phyloP scores from a whole-genome alignment of 2,888 invertebrate species.

The Tenthredo mesomela region DNA sequence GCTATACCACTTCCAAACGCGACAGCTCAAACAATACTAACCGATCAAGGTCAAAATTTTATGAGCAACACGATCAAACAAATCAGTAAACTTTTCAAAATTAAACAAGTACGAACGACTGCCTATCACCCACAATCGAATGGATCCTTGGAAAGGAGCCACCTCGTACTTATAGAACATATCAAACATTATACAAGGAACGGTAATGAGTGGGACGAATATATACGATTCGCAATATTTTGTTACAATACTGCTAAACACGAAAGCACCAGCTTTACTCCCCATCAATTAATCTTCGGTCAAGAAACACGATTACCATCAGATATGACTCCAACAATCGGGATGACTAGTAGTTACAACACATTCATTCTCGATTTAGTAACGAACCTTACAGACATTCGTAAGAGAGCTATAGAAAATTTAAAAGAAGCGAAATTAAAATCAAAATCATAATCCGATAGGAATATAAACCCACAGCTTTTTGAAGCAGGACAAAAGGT shows the following conservation, averaged over 20 bases:
- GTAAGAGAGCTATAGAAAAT: neutral
- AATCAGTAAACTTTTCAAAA: neutral
- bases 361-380: neutral
- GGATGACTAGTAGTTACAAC: neutral
- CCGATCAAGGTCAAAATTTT: neutral
- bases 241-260: neutral
- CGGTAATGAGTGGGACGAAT: conserved; percentile 12
- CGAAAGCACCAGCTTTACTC: neutral
- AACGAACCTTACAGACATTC: neutral
- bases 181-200: neutral
- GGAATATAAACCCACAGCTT: no score
- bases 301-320: neutral
- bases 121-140: neutral
- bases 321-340: neutral
- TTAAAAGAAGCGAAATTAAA: neutral
- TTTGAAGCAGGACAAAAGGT: no score
- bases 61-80: neutral
- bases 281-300: neutral
- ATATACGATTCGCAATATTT: neutral
- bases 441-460: no score
- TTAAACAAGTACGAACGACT: conserved; percentile 10
- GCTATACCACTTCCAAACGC: conserved; percentile 47
- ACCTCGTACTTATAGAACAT: neutral
- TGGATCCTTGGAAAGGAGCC: neutral
- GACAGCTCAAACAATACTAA: conserved; percentile 16